phyloP scores from a whole-genome alignment of 2,888 invertebrate genomes.

The Morpho deidamia region DNA sequence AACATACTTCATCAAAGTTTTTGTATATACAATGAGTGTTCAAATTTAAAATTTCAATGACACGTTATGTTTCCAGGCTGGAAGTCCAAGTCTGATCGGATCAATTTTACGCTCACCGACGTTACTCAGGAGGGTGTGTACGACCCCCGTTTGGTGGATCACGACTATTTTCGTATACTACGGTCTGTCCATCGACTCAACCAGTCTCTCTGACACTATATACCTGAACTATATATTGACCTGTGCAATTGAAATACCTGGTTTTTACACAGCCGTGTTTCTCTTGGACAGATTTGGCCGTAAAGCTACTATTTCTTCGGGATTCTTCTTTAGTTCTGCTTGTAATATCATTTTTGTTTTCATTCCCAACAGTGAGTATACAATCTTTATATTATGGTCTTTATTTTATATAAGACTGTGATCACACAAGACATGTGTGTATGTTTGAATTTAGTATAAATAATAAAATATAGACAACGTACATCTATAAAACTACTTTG shows the following conservation, averaged over 20 bases:
- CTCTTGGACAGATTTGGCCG: slow-evolving; percentile 67
- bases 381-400: neutral
- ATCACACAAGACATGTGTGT: no score
- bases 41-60: neutral
- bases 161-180: slow-evolving; percentile 85
- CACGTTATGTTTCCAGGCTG: slow-evolving; percentile 7
- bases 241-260: slow-evolving; percentile 81
- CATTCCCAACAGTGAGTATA: slow-evolving; percentile 31
- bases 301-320: slow-evolving; percentile 39
- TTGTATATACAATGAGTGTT: no score
- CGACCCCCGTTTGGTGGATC: slow-evolving; percentile 84
- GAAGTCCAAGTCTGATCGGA: slow-evolving; percentile 32
- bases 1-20: no score
- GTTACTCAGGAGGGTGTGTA: slow-evolving; percentile 71
- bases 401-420: neutral
- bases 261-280: slow-evolving; percentile 76
- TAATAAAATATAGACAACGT: no score
- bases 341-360: slow-evolving; percentile 29
- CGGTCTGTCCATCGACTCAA: slow-evolving; percentile 84
- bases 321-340: slow-evolving; percentile 24
- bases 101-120: slow-evolving; percentile 67
- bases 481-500: no score
- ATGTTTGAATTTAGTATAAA: no score
- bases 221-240: slow-evolving; percentile 82
- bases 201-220: slow-evolving; percentile 81